Base-by-base conservation (phyloP, 2,797 vertebrate genomes). In the Echiichthys vipera region DNA sequence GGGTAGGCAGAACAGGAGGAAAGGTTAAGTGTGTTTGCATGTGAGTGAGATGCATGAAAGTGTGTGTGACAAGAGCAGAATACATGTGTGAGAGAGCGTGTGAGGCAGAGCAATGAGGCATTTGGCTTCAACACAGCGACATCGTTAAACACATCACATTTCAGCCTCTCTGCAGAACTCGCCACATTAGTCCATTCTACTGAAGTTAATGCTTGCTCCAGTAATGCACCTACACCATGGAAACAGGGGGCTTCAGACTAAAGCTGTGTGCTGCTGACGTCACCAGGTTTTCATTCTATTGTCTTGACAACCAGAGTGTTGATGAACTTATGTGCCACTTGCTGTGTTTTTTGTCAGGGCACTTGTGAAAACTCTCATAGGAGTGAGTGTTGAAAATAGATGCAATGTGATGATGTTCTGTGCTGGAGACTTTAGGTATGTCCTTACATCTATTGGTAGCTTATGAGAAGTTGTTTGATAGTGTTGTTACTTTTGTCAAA, bases 221-320 rank as follows among this genome's bases (percentile, higher is more conserved):
- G 77, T 72, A 64, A 74, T 49, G 71, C 77, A 78, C 59, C 80
- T 71, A 88, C 90, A 90, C 90, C 91, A 91, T 93, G 90, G 91
- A 88, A 94, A 94, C 90, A 90, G 76, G 43, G 59, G 59, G 69
- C 69, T 84, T 73, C 76, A 68, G 77, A 65, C 67, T 70, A 47
- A 78, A 73, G 78, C 86, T 59, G 74, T 42, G 75, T 50, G 76
- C 75, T 17, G 72, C 68, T 89, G 88, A 92, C 90, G 78, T 93
- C 87, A 89, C 75, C 55, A 37, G 77, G 80, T 85, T 66, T 90
- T 88, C 39, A 61, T 79, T 68, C 74, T 62, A 91, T 91, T 84
- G 91, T 91, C 89, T 87, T 91, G 90, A 91, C 89, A 91, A 92
- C 89, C 74, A 6, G 29, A 85, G 85, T 80, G 83, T 83, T 84